A percentile compares a stretch with the other conserved stretches of the same genome.
Conservation (phyloP, 2,113 vertebrate species). For the Odontophorus gujanensis region DNA sequence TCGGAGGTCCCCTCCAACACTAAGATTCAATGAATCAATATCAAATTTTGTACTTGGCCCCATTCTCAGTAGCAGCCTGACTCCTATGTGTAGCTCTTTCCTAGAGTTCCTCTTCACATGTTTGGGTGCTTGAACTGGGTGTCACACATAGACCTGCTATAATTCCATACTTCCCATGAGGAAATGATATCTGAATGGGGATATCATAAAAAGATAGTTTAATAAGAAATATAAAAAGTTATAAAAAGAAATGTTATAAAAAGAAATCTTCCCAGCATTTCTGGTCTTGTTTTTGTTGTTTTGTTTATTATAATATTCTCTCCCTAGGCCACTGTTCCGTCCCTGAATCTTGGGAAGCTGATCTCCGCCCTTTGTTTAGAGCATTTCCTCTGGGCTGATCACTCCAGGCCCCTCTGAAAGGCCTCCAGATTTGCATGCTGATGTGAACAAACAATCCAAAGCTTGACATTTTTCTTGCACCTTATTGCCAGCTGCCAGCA, state of each 20-base stretch:
- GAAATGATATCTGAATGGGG: neutral
- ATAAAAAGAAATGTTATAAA: neutral
- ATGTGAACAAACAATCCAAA: neutral
- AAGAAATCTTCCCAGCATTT: neutral
- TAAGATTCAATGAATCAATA: no score
- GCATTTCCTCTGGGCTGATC: neutral
- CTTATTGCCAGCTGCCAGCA: neutral
- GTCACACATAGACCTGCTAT: constrained; percentile 4
- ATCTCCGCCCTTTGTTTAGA: neutral
- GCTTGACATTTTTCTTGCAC: neutral
- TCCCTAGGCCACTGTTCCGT: neutral
- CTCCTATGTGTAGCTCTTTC: neutral
- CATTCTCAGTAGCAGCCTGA: constrained; percentile 20
- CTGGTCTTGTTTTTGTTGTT: neutral
- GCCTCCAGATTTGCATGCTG: neutral
- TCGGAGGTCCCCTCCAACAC: no score
- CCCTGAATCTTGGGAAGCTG: neutral
- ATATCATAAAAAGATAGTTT: constrained; percentile 18
- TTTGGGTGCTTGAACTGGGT: neutral
- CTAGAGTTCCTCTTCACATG: neutral
- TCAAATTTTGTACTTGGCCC: constrained; percentile 16
- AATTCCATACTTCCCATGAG: constrained; percentile 3
- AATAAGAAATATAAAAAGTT: constrained; percentile 20
- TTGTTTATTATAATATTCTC: neutral
- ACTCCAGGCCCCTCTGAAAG: neutral